These are phyloP conservation scores for Epicampocera succincta DNA, from an alignment of 2,888 invertebrate species.

Conservation along the genomic window DNA sequence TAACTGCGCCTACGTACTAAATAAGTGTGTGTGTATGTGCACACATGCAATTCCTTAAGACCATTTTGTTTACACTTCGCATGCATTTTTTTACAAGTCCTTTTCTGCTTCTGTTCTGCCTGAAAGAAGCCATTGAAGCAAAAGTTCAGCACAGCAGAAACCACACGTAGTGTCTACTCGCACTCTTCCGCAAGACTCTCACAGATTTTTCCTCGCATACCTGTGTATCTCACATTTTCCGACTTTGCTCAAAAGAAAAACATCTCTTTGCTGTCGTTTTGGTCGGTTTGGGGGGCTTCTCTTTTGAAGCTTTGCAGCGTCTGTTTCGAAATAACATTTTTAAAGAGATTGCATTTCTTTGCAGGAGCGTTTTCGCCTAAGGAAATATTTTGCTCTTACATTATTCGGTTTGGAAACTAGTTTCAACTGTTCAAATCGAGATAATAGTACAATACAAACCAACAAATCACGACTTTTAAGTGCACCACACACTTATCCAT, in stretches of 20 bases:
- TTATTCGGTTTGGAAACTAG: constrained; percentile 43
- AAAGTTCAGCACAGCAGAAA: too few relatives aligned
- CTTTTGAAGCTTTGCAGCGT: constrained; percentile 30
- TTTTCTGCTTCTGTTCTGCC: too few relatives aligned
- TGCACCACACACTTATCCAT: background rate
- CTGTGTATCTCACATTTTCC: background rate
- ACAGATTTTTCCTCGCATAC: constrained; percentile 19
- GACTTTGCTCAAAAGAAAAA: background rate
- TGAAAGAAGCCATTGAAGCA: too few relatives aligned
- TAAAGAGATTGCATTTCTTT: constrained; percentile 20
- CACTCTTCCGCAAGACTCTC: background rate
- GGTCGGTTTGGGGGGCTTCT: too few relatives aligned
- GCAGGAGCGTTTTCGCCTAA: background rate
- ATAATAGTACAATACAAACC: constrained; percentile 39
- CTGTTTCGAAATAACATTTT: background rate
- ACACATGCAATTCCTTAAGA: too few relatives aligned
- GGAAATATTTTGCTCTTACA: constrained; percentile 18
- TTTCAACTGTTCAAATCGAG: constrained; percentile 58
- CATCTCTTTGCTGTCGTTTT: background rate
- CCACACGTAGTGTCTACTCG: too few relatives aligned
- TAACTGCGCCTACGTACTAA: too few relatives aligned
- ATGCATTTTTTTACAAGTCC: constrained; percentile 55
- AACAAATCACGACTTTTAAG: constrained; percentile 56
- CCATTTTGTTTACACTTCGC: constrained; percentile 53
- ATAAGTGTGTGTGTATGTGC: too few relatives aligned